Evolutionary conservation across 2,888 invertebrate genomes (phyloP).

Genomic region (Pemphredon lugubris): DNA sequence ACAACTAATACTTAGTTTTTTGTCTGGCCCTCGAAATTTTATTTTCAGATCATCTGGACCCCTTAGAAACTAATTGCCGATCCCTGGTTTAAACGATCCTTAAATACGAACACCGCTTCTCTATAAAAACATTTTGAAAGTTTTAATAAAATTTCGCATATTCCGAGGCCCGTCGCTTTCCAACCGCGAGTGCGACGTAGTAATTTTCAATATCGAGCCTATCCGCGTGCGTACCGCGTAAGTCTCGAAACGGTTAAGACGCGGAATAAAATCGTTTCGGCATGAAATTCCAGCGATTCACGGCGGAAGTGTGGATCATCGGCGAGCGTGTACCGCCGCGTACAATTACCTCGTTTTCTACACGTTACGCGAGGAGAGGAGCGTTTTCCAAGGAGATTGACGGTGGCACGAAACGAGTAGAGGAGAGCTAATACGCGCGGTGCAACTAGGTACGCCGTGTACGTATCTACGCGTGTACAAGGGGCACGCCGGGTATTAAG

Average conservation of each 20-base stretch:
- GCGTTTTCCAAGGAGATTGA: conserved; percentile 59
- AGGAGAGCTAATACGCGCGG: conserved; percentile 52
- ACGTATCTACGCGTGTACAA: conserved; percentile 43
- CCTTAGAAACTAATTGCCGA: no score
- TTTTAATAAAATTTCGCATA: no score
- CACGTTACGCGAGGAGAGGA: conserved; percentile 43
- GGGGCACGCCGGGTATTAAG: conserved; percentile 67
- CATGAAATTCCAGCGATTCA: conserved; percentile 51
- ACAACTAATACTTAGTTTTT: no score
- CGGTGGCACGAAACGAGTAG: conserved; percentile 57
- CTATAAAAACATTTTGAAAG: background rate
- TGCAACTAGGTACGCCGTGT: conserved; percentile 38
- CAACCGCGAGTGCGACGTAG: no score
- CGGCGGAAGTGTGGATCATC: conserved; percentile 55
- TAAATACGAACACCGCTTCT: background rate
- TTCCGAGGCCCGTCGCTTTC: no score
- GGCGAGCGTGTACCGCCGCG: conserved; percentile 48
- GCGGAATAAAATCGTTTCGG: conserved; percentile 34
- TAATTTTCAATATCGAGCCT: no score
- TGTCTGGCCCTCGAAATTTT: no score
- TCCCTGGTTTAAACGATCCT: no score
- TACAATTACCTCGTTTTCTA: conserved; percentile 64
- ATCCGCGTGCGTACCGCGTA: no score
- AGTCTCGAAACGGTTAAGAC: conserved; percentile 11
- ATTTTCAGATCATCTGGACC: no score